Evolutionary conservation across 2,113 vertebrate species (phyloP), one percentile per base, ranked within the genome.

Genomic region (Rhea pennata): DNA sequence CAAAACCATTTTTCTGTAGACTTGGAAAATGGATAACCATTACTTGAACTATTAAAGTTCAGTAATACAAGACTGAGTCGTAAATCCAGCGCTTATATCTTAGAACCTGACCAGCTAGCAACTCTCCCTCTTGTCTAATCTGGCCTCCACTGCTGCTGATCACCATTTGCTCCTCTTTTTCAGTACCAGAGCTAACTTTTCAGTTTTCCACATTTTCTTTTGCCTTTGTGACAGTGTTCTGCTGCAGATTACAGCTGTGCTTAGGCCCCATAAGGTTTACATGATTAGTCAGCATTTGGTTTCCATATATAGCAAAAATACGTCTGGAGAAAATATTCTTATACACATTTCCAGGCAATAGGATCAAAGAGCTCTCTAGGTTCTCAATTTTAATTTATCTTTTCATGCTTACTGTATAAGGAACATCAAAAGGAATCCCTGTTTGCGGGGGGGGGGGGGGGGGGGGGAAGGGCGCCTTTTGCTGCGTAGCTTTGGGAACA

Each of bases 271-370:
- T 83, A 95, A 91, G 96, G 95, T 97, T 97, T 95, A 78, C 54
- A 22, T 97, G 96, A 96, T 97, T 97, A 97, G 59, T 97, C 96
- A 97, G 94, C 96, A 96, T 97, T 97, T 97, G 96, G 96, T 97
- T 96, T 96, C 97, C 95, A 97, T 96, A 96, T 93, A 96, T 92
- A 96, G 96, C 94, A 74, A 76, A 91, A 97, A 88, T 42, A 87
- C 4, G 96, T 96, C 97, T 97, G 97, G 97, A 97, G 95, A 95
- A 94, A 97, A 97, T 97, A 97, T 97, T 91, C 94, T 54, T 75
- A 12, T 82, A 87, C 95, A 86, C 91, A 94, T 96, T 97, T 96
- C 71, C 93, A 95, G 96, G 95, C 96, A 95, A 17, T 65, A 74
- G 95, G 96, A 97, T 97, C 97, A 97, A 97, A 97, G 96, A 66